Base-by-base conservation (phyloP, 1,140 invertebrate species). In the Centruroides sculpturatus region DNA sequence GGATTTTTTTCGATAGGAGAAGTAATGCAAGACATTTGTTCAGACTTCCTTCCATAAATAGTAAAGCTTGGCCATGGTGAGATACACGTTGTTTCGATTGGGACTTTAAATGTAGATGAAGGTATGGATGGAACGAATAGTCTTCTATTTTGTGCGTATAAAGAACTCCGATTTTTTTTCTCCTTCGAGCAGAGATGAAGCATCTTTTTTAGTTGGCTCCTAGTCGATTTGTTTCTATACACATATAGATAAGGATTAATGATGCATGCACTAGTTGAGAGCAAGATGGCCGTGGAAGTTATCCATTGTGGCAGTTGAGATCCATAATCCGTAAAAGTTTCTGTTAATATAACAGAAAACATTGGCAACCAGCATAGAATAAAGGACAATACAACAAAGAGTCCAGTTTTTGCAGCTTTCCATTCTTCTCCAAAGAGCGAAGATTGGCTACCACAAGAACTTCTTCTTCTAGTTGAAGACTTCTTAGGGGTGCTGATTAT, bases 201-300 rank as follows among this genome's bases (percentile, higher is more conserved):
- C 8, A 65, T 11, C 13, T 65, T 54, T 13, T 62, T 62, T 5
- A 62, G 35, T 12, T 65, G 53, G n/a, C 59, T 60, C 3, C 59
- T 35, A 3, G 60, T 62, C 3, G 60, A 57, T 52, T 60, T 63
- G 36, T 65, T 65, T 13, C 64, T 36, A 49, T 62, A 65, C 10
- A 65, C 64, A 50, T 65, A 65, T 10, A 65, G 34, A 23, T 65
- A 65, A 11, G 64, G 64, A 49, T 65, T 65, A 13, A 65, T 61
- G 5, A 62, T 34, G 41, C 55, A 59, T 48, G 64, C 60, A 55
- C 55, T 58, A 23, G 56, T 57, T 12, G 55, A 53, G 23, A 63
- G 59, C 5, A 62, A 34, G 13, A 59, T 47, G 5, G 59, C 59
- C 6, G 62, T 6, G 11, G 60, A 60, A 35, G 54, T 48, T 23